Evolutionary conservation across 2,797 vertebrate genomes (phyloP).

Genomic region (Vireo griseus): DNA sequence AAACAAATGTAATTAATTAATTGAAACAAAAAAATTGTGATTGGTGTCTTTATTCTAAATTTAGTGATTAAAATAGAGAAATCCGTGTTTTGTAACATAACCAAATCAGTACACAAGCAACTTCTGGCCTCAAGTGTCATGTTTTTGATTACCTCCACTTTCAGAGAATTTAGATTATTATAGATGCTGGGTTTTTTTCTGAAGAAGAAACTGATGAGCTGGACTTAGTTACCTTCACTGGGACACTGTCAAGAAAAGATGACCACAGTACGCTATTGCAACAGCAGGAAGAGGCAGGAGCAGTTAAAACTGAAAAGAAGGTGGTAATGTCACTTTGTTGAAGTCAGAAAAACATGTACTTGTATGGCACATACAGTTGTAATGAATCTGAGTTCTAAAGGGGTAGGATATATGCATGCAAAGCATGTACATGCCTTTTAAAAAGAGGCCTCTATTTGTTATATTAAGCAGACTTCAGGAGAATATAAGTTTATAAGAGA

Average conservation of each 20-base stretch:
- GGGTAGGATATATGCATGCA: neutral
- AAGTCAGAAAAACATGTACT: neutral
- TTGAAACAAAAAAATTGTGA: neutral
- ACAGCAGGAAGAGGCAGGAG: constrained; percentile 31
- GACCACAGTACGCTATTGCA: neutral
- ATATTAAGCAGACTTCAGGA: neutral
- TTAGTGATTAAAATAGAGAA: constrained; percentile 27
- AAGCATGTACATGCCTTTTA: neutral
- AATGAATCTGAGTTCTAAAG: neutral
- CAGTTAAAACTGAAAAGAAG: constrained; percentile 47
- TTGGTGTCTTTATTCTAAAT: neutral
- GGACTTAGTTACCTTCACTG: neutral
- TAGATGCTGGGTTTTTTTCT: fast-evolving
- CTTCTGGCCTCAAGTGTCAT: neutral
- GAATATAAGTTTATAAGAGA: neutral
- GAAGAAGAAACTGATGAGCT: neutral
- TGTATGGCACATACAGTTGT: neutral
- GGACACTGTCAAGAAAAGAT: constrained; percentile 3
- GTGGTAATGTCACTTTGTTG: constrained; percentile 5
- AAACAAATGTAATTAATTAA: neutral
- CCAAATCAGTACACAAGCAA: neutral
- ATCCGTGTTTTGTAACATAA: neutral
- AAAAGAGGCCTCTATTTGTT: neutral
- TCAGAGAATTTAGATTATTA: neutral
- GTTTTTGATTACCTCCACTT: neutral